Evolutionary conservation across 2,113 vertebrate genomes (phyloP).

Genomic region (Pithys albifrons): DNA sequence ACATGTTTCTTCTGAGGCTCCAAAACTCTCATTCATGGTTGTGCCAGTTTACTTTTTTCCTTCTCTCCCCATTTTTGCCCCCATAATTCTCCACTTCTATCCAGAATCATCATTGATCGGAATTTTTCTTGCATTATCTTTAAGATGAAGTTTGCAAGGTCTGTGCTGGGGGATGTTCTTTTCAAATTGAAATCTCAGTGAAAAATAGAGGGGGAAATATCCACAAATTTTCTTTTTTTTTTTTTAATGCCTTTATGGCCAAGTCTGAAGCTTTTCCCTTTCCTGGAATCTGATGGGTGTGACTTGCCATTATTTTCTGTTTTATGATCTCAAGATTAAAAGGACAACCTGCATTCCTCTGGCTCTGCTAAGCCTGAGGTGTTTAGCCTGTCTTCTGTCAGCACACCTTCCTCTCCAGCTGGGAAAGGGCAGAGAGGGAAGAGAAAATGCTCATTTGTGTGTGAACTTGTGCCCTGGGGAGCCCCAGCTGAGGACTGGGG

Average conservation of each 20-base stretch:
- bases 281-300: conserved; percentile 45
- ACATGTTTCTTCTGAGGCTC: not conserved
- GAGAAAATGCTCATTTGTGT: not conserved
- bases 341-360: conserved; percentile 24
- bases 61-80: not conserved
- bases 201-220: not conserved
- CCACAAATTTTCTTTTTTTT: not conserved
- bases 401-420: not conserved
- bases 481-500: not conserved
- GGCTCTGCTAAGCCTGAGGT: conserved; percentile 3
- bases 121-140: not conserved
- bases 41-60: not conserved
- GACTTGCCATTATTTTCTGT: conserved; percentile 57
- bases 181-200: not conserved
- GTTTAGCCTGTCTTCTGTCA: conserved; percentile 26
- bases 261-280: conserved; percentile 9
- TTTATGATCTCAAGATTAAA: conserved; percentile 46
- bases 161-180: not conserved
- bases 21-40: not conserved
- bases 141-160: not conserved
- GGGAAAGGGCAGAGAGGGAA: not conserved
- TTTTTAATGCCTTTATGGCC: not conserved
- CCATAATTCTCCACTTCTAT: not conserved
- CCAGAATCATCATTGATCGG: not conserved
- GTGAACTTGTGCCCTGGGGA: not conserved